Percentiles rank a stretch among this genome's conserved stretches.
Evolutionary conservation across 2,797 vertebrate genomes (phyloP).

Genomic region (Semotilus atromaculatus): DNA sequence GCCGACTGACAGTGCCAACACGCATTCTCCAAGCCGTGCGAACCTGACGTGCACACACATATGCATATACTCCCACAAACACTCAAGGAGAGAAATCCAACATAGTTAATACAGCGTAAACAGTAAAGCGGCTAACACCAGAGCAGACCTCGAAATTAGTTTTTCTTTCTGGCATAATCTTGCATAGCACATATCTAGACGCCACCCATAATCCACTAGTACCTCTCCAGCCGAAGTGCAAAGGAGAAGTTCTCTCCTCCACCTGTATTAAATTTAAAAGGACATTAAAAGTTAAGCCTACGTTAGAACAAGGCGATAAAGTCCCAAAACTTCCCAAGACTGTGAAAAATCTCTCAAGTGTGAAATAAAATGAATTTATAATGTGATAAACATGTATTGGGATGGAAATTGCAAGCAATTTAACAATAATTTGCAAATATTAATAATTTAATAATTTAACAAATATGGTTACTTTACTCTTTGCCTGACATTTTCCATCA

Average conservation of each 20-base stretch:
- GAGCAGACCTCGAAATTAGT: slow-evolving; percentile 50
- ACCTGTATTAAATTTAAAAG: slow-evolving; percentile 23
- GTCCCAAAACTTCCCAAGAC: not conserved
- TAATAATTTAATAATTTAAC: too few relatives aligned
- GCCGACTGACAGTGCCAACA: slow-evolving; percentile 58
- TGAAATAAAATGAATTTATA: slow-evolving; percentile 5
- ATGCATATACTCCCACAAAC: slow-evolving; percentile 15
- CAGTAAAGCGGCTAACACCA: slow-evolving; percentile 34
- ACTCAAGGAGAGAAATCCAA: slow-evolving; percentile 37
- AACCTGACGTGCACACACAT: slow-evolving; percentile 20
- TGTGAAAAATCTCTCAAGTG: not conserved
- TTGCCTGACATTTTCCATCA: not conserved
- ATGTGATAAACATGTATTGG: not conserved
- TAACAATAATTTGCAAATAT: not conserved
- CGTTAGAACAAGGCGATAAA: slow-evolving; percentile 7
- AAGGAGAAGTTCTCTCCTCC: not conserved
- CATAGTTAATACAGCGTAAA: slow-evolving; percentile 51
- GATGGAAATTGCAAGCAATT: not conserved
- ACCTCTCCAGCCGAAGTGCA: slow-evolving; percentile 8
- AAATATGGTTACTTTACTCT: not conserved
- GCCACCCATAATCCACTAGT: slow-evolving; percentile 44
- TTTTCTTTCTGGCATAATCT: slow-evolving; percentile 49
- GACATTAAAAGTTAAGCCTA: not conserved
- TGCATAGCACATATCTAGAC: slow-evolving; percentile 32
- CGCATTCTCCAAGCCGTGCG: slow-evolving; percentile 39